Percentiles rank a stretch among this genome's conserved stretches.
phyloP scores from a whole-genome alignment of 2,797 vertebrate genomes.

The Poecile montanus region DNA sequence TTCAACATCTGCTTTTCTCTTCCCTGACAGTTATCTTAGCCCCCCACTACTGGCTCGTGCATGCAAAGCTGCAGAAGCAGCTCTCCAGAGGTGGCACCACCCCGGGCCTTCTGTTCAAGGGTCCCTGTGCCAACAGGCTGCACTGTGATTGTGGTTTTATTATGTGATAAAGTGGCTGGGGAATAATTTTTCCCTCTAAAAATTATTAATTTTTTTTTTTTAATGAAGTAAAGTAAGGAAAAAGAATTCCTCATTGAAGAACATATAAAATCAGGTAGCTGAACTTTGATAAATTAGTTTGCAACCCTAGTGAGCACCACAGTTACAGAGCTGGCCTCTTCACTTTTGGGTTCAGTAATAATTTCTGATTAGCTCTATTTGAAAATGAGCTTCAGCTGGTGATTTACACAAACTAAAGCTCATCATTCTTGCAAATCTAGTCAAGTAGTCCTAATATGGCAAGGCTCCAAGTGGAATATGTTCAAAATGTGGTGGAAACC shows the following conservation, averaged over 20 bases:
- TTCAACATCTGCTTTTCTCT: neutral
- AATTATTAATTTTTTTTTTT: neutral
- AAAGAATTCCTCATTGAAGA: neutral
- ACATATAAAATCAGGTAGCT: neutral
- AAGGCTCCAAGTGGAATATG: neutral
- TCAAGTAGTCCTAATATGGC: neutral
- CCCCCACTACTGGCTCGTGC: neutral
- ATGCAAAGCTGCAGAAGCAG: neutral
- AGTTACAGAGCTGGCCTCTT: neutral
- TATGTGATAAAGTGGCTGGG: neutral
- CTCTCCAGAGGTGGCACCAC: neutral
- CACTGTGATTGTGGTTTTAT: neutral
- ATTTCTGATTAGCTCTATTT: slow-evolving; percentile 2
- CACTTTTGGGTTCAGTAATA: neutral
- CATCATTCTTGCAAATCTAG: slow-evolving; percentile 28
- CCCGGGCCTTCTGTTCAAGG: neutral
- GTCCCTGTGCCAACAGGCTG: neutral
- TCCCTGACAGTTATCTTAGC: neutral
- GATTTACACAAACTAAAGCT: neutral
- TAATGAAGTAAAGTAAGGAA: neutral
- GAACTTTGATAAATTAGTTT: neutral
- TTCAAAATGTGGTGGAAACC: neutral
- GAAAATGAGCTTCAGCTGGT: slow-evolving; percentile 31
- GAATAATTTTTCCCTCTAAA: neutral
- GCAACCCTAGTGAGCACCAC: neutral